Evolutionary conservation across 2,888 invertebrate genomes (phyloP).

Genomic region (Sycophila texana): DNA sequence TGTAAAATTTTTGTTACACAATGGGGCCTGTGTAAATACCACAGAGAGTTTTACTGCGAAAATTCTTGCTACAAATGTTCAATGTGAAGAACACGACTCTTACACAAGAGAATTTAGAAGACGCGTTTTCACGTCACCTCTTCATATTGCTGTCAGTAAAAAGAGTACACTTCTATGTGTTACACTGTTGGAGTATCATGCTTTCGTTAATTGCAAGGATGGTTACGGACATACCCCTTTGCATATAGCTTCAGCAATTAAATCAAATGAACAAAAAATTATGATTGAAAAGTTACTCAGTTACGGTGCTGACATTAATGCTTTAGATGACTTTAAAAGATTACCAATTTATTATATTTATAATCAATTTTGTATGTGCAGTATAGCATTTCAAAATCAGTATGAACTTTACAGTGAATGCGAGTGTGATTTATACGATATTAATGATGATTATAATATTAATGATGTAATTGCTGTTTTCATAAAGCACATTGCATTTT

Average conservation of each 20-base stretch:
- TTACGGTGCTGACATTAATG: conserved; percentile 42
- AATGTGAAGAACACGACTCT: conserved; percentile 2
- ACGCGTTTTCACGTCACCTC: conserved; percentile 43
- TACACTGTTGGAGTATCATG: conserved; percentile 36
- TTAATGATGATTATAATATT: conserved; percentile 23
- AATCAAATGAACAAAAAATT: conserved; percentile 21
- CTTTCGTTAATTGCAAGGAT: conserved; percentile 43
- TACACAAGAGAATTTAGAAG: conserved; percentile 25
- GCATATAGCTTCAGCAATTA: conserved; percentile 42
- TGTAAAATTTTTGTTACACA: conserved; percentile 32
- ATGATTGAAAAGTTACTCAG: conserved; percentile 36
- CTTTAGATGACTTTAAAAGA: conserved; percentile 31
- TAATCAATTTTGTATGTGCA: conserved; percentile 43
- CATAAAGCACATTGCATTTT: conserved; percentile 36
- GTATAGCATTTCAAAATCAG: conserved; percentile 43
- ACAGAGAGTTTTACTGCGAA: background rate
- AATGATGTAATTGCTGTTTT: conserved; percentile 31
- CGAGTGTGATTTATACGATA: conserved; percentile 42
- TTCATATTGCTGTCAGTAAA: conserved; percentile 50
- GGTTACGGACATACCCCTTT: conserved; percentile 37
- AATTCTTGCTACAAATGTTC: background rate
- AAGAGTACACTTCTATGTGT: conserved; percentile 15
- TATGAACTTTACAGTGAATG: conserved; percentile 45
- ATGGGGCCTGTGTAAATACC: conserved; percentile 18
- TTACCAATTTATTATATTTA: conserved; percentile 39